These are phyloP conservation scores for Hyperoodon ampullatus DNA, from an alignment of 2,113 vertebrate genomes.

Conservation along the genomic window DNA sequence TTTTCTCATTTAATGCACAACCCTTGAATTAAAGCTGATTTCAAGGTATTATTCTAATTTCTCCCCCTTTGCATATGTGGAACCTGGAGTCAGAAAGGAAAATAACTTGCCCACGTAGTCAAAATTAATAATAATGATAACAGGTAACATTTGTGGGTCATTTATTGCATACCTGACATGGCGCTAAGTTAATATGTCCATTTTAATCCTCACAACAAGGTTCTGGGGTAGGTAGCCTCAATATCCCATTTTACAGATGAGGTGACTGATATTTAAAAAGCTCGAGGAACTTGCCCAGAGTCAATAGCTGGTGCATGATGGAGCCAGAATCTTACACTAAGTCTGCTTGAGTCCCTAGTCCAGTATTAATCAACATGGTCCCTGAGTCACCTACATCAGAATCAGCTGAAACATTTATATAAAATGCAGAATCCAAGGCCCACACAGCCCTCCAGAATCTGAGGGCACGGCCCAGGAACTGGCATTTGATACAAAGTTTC, in stretches of 20 bases:
- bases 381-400: neutral
- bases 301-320: neutral
- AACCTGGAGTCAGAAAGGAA: slow-evolving; percentile 33
- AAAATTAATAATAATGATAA: slow-evolving; percentile 41
- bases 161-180: neutral
- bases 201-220: neutral
- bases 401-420: neutral
- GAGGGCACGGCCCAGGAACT: neutral
- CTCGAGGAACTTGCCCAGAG: neutral
- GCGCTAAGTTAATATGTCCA: neutral
- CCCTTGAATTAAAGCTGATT: slow-evolving; percentile 35
- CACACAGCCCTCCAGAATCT: fast-evolving
- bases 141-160: neutral
- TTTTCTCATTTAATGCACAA: neutral
- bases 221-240: neutral
- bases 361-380: neutral
- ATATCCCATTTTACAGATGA: neutral
- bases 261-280: neutral
- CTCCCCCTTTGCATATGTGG: neutral
- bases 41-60: neutral
- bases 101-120: neutral
- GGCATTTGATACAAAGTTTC: neutral
- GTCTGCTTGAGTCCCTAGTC: neutral
- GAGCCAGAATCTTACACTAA: neutral
- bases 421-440: neutral